Percentiles rank a stretch among this genome's conserved stretches.
These are phyloP conservation scores for Lates calcarifer DNA, from an alignment of 2,113 vertebrate species.

Conservation along the genomic window DNA sequence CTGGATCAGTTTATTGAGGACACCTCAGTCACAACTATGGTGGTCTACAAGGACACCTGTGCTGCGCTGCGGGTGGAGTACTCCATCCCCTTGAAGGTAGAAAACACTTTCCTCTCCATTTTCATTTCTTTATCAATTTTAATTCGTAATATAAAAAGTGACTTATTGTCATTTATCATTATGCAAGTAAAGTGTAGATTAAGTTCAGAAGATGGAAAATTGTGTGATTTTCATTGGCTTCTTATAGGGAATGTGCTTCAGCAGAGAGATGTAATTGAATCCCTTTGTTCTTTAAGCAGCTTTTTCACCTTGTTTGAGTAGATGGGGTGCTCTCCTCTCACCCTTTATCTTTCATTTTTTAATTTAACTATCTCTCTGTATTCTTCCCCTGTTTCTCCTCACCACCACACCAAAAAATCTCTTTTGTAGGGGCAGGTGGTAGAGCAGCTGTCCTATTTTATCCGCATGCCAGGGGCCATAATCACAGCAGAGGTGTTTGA, in stretches of 20 bases:
- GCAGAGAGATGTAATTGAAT: neutral
- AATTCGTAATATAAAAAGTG: neutral
- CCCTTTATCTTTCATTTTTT: neutral
- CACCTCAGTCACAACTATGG: constrained; percentile 74
- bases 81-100: constrained; percentile 84
- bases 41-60: constrained; percentile 55
- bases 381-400: constrained; percentile 3
- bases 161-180: neutral
- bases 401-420: neutral
- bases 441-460: constrained; percentile 87
- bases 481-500: constrained; percentile 85
- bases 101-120: neutral
- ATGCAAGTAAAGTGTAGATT: too few relatives aligned
- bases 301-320: neutral
- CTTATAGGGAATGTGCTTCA: neutral
- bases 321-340: neutral
- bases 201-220: neutral
- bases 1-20: constrained; percentile 85
- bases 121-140: neutral
- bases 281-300: neutral
- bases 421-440: constrained; percentile 63
- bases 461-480: constrained; percentile 75
- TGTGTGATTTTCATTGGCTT: neutral
- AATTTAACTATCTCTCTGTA: neutral
- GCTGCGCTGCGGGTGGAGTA: constrained; percentile 75